A percentile compares a stretch with the other conserved stretches of the same genome.
These are phyloP conservation scores for Leucoptera coffeella DNA, from an alignment of 2,888 invertebrate genomes.

Conservation along the genomic window DNA sequence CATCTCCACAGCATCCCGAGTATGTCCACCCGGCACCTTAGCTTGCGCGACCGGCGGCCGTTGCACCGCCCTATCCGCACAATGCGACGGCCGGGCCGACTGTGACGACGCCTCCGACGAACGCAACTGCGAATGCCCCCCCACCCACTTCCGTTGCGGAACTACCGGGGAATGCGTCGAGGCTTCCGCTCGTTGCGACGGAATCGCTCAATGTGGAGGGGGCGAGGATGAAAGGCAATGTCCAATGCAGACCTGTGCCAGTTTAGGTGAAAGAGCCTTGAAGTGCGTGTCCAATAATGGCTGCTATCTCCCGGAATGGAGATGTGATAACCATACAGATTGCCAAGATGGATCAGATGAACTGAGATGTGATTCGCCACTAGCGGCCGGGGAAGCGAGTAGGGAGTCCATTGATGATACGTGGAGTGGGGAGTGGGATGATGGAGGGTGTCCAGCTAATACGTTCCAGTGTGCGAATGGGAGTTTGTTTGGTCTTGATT, in stretches of 20 bases:
- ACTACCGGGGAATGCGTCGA: conserved; percentile 9
- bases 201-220: conserved; percentile 70
- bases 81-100: conserved; percentile 66
- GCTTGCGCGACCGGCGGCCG: conserved; percentile 65
- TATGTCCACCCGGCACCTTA: conserved; percentile 59
- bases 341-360: too few species aligned
- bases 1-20: conserved; percentile 48
- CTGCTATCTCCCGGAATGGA: conserved; percentile 69
- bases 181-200: conserved; percentile 62
- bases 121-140: conserved; percentile 57
- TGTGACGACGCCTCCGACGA: conserved; percentile 75
- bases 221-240: conserved; percentile 77
- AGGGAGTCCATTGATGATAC: too few species aligned
- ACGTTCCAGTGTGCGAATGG: too few species aligned
- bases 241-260: conserved; percentile 24
- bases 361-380: neutral
- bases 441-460: too few species aligned
- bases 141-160: conserved; percentile 27
- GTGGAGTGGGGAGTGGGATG: too few species aligned
- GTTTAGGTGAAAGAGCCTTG: conserved; percentile 12
- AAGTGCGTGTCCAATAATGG: conserved; percentile 35
- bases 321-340: too few species aligned
- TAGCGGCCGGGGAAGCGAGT: conserved; percentile 9
- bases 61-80: conserved; percentile 54
- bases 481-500: conserved; percentile 18